Percentiles rank a stretch among this genome's conserved stretches.
Conservation (phyloP, 2,888 invertebrate species). For the Neocrepidodera transversa region DNA sequence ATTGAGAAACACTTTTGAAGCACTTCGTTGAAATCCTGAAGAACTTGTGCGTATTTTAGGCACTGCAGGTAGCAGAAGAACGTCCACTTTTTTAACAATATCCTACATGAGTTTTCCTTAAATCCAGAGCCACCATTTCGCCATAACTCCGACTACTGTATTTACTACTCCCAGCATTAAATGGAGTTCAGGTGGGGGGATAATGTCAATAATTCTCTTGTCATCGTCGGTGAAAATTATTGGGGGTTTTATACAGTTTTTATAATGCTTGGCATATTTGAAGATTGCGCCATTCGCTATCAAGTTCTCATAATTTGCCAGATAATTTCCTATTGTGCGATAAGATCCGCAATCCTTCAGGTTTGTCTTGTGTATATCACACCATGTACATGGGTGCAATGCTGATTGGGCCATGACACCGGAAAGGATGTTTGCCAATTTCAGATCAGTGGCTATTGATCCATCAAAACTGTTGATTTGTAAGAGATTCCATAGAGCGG, state of each 20-base stretch:
- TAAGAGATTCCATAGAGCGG: too few relatives aligned
- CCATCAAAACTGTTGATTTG: too few relatives aligned
- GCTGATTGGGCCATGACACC: background rate
- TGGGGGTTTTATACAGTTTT: too few relatives aligned
- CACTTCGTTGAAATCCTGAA: background rate
- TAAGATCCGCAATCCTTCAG: too few relatives aligned
- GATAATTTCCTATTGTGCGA: too few relatives aligned
- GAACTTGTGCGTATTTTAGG: background rate
- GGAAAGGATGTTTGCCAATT: too few relatives aligned
- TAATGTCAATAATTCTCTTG: background rate
- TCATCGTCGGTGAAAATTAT: background rate
- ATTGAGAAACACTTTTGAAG: background rate
- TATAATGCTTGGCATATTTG: too few relatives aligned
- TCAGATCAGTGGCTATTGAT: too few relatives aligned
- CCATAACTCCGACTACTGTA: too few relatives aligned
- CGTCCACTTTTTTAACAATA: background rate
- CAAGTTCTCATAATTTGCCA: background rate
- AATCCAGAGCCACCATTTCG: background rate
- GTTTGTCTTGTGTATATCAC: background rate
- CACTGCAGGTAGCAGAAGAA: background rate
- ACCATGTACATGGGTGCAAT: background rate
- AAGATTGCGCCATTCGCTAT: background rate
- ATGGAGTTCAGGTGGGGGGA: too few relatives aligned
- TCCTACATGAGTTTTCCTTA: too few relatives aligned
- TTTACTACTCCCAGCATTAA: too few relatives aligned